Percentiles rank a stretch among this genome's conserved stretches.
phyloP scores from a whole-genome alignment of 2,797 vertebrate genomes.

The Hybognathus amarus region DNA sequence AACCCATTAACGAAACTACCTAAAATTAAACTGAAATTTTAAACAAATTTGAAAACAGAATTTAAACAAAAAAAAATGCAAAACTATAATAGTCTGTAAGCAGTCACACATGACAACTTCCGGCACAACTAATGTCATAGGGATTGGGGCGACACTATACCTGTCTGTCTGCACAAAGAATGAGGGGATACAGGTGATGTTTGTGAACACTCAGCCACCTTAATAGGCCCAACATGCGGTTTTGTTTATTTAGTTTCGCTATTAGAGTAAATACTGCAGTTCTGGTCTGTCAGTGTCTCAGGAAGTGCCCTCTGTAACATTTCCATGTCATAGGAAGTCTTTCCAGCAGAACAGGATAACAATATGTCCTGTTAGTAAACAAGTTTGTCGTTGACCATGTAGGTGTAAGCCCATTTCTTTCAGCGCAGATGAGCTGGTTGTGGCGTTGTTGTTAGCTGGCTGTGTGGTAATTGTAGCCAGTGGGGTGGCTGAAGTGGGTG shows the following conservation, averaged over 20 bases:
- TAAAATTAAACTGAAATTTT: neutral
- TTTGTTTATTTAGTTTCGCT: conserved; percentile 2
- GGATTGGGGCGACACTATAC: neutral
- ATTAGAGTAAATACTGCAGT: neutral
- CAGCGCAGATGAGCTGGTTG: conserved; percentile 48
- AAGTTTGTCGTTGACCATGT: neutral
- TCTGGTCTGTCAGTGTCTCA: neutral
- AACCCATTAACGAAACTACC: neutral
- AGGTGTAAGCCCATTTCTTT: conserved; percentile 12
- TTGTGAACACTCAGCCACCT: neutral
- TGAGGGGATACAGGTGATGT: neutral
- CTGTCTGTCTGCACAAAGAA: neutral
- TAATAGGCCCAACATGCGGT: neutral
- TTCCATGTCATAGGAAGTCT: conserved; percentile 31
- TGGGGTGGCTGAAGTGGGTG: conserved; percentile 59
- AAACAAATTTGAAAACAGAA: neutral
- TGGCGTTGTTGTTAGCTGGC: conserved; percentile 66
- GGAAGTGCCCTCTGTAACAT: conserved; percentile 13
- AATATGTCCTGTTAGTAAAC: conserved; percentile 37
- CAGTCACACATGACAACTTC: neutral
- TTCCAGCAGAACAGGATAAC: conserved; percentile 23
- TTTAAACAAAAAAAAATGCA: neutral
- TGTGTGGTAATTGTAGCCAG: conserved; percentile 74
- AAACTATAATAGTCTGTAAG: neutral
- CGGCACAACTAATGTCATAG: neutral